Conservation (phyloP, 2,888 invertebrate species). For the Endomychus coccineus region DNA sequence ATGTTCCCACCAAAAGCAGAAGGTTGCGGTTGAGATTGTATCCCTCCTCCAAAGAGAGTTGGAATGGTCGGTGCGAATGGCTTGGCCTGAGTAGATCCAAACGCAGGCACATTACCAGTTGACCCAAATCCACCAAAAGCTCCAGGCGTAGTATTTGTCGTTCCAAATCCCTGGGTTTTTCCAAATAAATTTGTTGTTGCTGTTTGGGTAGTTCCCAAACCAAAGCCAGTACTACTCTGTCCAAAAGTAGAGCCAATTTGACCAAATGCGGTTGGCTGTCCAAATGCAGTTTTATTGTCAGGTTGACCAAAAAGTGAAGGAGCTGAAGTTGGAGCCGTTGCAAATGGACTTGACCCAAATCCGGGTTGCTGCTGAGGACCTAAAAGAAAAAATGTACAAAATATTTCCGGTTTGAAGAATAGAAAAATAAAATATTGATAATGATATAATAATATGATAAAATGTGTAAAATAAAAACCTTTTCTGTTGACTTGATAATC, state of each 20-base stretch:
- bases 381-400: conserved; percentile 16
- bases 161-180: conserved; percentile 55
- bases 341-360: conserved; percentile 45
- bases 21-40: conserved; percentile 25
- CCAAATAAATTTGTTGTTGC: conserved; percentile 42
- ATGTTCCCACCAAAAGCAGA: conserved; percentile 45
- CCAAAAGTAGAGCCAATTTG: conserved; percentile 56
- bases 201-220: conserved; percentile 46
- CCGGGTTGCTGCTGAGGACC: conserved; percentile 37
- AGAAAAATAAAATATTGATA: no score
- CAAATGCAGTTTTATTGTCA: conserved; percentile 24
- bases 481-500: conserved; percentile 90
- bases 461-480: no score
- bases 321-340: conserved; percentile 42
- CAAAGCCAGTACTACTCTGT: conserved; percentile 54
- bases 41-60: conserved; percentile 36
- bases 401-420: no score
- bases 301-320: conserved; percentile 45
- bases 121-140: conserved; percentile 41
- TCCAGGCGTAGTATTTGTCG: conserved; percentile 45
- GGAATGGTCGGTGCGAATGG: conserved; percentile 45
- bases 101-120: conserved; percentile 36
- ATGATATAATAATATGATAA: no score
- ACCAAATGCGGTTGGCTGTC: conserved; percentile 46
- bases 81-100: conserved; percentile 46